phyloP scores from a whole-genome alignment of 2,888 invertebrate genomes.

The Microplitis manilae region DNA sequence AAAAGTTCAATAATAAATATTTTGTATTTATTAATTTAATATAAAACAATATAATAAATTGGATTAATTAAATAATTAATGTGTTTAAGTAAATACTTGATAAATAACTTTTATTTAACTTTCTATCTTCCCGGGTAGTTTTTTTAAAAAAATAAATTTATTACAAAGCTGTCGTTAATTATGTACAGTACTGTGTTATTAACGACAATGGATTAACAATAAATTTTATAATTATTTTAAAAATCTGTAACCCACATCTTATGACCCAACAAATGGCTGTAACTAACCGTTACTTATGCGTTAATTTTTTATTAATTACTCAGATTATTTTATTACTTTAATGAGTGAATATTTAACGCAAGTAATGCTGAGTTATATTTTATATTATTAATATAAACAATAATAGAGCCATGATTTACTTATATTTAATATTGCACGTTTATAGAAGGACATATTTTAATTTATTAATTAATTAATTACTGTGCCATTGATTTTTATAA shows the following conservation, averaged over 20 bases:
- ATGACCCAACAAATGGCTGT: neutral
- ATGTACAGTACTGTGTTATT: neutral
- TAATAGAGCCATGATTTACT: conserved; percentile 20
- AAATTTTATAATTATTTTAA: neutral
- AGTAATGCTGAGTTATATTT: conserved; percentile 1
- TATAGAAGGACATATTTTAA: conserved; percentile 25
- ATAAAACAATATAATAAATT: too few relatives aligned
- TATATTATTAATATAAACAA: neutral
- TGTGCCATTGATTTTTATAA: conserved; percentile 9
- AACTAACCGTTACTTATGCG: neutral
- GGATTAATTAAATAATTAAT: neutral
- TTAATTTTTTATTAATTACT: neutral
- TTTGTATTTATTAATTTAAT: neutral
- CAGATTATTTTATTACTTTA: neutral
- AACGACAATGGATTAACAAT: neutral
- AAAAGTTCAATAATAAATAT: conserved; percentile 13
- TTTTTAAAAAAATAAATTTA: neutral
- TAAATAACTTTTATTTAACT: conserved; percentile 30
- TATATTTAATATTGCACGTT: conserved; percentile 51
- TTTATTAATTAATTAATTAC: neutral
- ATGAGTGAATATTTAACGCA: neutral
- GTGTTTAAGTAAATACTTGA: neutral
- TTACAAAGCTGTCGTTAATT: neutral
- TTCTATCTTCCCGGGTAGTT: conserved; percentile 17
- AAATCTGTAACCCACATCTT: neutral